Percentiles rank a stretch among this genome's conserved stretches.
Evolutionary conservation across 35 echinoderm and acorn worm genomes (phyloP).

Genomic region (Patiria miniata): DNA sequence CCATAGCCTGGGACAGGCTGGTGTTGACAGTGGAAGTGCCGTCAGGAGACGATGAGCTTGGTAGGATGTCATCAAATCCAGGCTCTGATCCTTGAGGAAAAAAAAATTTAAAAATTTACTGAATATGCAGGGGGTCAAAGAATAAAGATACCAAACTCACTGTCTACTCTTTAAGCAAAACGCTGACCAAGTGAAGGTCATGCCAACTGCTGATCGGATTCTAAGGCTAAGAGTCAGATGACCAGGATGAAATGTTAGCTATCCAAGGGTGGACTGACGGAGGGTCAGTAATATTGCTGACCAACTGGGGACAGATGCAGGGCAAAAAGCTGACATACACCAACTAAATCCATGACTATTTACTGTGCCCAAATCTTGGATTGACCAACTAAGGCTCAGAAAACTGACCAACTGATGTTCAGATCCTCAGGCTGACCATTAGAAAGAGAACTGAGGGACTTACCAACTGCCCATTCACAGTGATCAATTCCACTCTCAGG

Average conservation of each 20-base stretch:
- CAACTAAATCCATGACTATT: no score
- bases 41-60: background rate
- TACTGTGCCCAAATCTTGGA: no score
- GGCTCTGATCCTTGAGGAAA: background rate
- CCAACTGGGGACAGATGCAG: no score
- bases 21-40: background rate
- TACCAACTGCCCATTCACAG: slow-evolving; percentile 56
- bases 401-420: no score
- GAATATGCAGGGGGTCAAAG: background rate
- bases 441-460: no score
- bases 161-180: background rate
- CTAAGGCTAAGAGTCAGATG: background rate
- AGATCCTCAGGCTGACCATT: no score
- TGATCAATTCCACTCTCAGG: slow-evolving; percentile 44
- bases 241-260: background rate
- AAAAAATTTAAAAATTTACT: background rate
- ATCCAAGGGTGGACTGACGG: background rate
- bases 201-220: background rate
- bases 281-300: background rate
- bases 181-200: background rate
- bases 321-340: no score
- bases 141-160: background rate
- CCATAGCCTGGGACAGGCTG: background rate
- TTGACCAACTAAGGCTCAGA: no score
- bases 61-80: slow-evolving; percentile 1